Evolutionary conservation across 30 jellyfish, hydroid and myxozoan genomes (phyloP).

Genomic region (Mastigias papua): DNA sequence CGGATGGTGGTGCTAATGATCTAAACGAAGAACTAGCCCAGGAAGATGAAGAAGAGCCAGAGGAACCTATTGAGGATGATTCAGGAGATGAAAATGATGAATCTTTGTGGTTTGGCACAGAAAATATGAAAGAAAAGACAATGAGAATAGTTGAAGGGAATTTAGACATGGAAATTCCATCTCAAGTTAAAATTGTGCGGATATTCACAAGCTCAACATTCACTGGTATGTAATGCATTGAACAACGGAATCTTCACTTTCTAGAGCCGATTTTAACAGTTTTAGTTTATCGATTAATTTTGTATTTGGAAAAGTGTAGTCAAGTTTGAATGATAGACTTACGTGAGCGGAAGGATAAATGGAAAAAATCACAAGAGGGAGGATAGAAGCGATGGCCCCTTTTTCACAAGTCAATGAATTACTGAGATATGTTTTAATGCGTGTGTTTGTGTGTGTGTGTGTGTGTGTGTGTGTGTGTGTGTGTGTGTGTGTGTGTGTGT

Average conservation of each 20-base stretch:
- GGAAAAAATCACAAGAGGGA: too few relatives aligned
- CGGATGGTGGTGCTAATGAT: background rate
- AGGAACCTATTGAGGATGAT: background rate
- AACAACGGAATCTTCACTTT: too few relatives aligned
- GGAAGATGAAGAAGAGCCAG: background rate
- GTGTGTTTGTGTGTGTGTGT: background rate
- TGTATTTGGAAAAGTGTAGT: too few relatives aligned
- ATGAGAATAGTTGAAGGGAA: constrained; percentile 57
- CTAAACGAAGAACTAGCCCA: background rate
- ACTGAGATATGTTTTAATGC: background rate
- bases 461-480: background rate
- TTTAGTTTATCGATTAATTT: too few relatives aligned
- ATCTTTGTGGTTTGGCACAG: constrained; percentile 5
- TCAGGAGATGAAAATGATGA: constrained; percentile 34
- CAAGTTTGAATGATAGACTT: too few relatives aligned
- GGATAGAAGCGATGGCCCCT: too few relatives aligned
- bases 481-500: too few relatives aligned
- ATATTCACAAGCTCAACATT: constrained; percentile 95
- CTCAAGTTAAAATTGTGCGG: constrained; percentile 84
- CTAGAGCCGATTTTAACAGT: too few relatives aligned
- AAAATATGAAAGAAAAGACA: constrained; percentile 13
- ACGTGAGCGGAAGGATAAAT: too few relatives aligned
- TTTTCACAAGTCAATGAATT: background rate
- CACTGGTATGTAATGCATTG: too few relatives aligned
- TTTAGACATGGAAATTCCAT: constrained; percentile 79